Evolutionary conservation across 2,797 vertebrate genomes (phyloP), one percentile per base, ranked within the genome.

Genomic region (Anolis apletophallus): DNA sequence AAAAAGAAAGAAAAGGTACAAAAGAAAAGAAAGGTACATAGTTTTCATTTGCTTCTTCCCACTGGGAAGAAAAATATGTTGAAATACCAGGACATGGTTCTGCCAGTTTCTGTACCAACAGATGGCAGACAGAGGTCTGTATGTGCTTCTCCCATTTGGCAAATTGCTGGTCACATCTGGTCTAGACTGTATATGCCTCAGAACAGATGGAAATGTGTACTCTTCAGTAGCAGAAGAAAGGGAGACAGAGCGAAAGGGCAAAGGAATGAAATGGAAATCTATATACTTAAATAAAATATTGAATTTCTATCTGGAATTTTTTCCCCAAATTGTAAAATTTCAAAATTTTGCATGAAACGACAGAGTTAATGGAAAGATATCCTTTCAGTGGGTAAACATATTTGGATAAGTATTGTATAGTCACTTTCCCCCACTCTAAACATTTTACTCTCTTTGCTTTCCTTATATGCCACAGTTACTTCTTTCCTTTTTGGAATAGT

Each of bases 131-230:
- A 95, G 93, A 94, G 93, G 97, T 97, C 95, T 90, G 95, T 91
- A 94, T 94, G 91, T 97, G 97, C 96, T 91, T 79, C 92, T 97
- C 95, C 94, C 92, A 94, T 96, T 97, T 95, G 93, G 95, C 95
- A 97, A 98, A 97, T 95, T 95, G 95, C 95, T 91, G 94, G 95
- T 95, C 95, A 97, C 97, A 97, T 97, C 97, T 98, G 97, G 96
- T 93, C 93, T 91, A 94, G 96, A 92, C 95, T 95, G 93, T 85
- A 84, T 91, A 93, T 91, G 57, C 81, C 10, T 93, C 89, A 69
- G 88, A 96, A 73, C 93, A 96, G 93, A 96, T 94, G 93, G 91
- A 77, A 92, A 81, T 81, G 91, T 91, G 91, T 3, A 79, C 75
- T 90, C 2, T 19, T 88, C 92, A 92, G 87, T 2, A 0, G 85